Evolutionary conservation across 2,888 invertebrate species (phyloP).

Genomic region (Volucella zonaria): DNA sequence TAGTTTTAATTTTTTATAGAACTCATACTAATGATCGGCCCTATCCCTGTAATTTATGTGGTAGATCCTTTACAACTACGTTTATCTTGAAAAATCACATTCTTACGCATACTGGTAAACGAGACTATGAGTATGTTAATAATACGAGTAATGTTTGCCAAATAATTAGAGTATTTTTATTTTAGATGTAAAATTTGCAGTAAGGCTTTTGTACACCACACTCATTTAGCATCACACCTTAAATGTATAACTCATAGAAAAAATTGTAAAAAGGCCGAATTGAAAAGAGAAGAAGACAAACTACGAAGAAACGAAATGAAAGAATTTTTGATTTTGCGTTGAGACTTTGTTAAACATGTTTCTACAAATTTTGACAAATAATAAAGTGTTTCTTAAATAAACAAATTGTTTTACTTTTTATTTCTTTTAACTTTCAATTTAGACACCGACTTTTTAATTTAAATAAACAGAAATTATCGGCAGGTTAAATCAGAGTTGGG

Average conservation of each 20-base stretch:
- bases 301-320: background rate
- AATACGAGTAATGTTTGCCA: background rate
- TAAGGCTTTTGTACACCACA: slow-evolving; percentile 34
- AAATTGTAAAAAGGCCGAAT: slow-evolving; percentile 23
- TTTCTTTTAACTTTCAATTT: too few species aligned
- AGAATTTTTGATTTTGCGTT: background rate
- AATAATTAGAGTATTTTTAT: background rate
- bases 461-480: too few species aligned
- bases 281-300: slow-evolving; percentile 13
- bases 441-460: too few species aligned
- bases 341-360: too few species aligned
- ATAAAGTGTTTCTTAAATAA: too few species aligned
- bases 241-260: slow-evolving; percentile 33
- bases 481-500: too few species aligned
- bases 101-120: slow-evolving; percentile 52
- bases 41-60: slow-evolving; percentile 56
- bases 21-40: slow-evolving; percentile 67
- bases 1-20: slow-evolving; percentile 30
- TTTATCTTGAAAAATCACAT: slow-evolving; percentile 69
- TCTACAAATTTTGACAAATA: too few species aligned
- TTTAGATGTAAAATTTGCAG: slow-evolving; percentile 52
- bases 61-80: slow-evolving; percentile 55
- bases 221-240: slow-evolving; percentile 53
- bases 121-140: slow-evolving; percentile 49
- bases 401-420: too few species aligned